Conservation (phyloP, 2,113 vertebrate genomes). For the Myxocyprinus asiaticus region DNA sequence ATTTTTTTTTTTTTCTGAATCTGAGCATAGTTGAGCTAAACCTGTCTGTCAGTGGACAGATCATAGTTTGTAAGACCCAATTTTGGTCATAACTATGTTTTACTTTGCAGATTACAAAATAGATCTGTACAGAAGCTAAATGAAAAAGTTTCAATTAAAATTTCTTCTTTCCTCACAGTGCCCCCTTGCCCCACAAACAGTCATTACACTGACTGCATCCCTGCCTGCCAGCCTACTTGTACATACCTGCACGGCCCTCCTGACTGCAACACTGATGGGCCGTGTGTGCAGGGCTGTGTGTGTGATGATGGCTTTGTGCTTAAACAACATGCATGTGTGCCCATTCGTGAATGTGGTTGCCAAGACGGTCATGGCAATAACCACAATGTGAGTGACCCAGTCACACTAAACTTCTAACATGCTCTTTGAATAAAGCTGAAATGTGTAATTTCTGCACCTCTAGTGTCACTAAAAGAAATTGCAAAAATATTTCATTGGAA, state of each 20-base stretch:
- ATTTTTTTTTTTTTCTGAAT: too few species aligned
- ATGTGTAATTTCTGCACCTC: too few species aligned
- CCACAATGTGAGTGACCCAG: constrained; percentile 68
- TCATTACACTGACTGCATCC: constrained; percentile 74
- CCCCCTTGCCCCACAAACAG: constrained; percentile 73
- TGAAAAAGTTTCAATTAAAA: too few species aligned
- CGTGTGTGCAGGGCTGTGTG: constrained; percentile 77
- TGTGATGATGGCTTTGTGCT: constrained; percentile 78
- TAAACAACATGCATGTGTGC: constrained; percentile 73
- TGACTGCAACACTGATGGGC: constrained; percentile 65
- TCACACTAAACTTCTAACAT: neutral
- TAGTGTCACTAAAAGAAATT: too few species aligned
- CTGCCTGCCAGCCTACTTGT: constrained; percentile 80
- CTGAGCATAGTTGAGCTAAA: too few species aligned
- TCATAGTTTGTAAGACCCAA: too few species aligned
- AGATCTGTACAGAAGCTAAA: too few species aligned
- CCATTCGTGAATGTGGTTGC: constrained; percentile 79
- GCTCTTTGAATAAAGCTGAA: too few species aligned
- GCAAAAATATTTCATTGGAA: too few species aligned
- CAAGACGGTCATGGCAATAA: constrained; percentile 72
- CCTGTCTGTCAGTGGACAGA: too few species aligned
- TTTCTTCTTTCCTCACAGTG: constrained; percentile 59
- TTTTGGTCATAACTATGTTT: too few species aligned
- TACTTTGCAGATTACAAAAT: too few species aligned
- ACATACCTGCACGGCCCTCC: constrained; percentile 71